A percentile compares a stretch with the other conserved stretches of the same genome.
Evolutionary conservation across 2,113 vertebrate species (phyloP).

Genomic region (Lipophrys pholis): DNA sequence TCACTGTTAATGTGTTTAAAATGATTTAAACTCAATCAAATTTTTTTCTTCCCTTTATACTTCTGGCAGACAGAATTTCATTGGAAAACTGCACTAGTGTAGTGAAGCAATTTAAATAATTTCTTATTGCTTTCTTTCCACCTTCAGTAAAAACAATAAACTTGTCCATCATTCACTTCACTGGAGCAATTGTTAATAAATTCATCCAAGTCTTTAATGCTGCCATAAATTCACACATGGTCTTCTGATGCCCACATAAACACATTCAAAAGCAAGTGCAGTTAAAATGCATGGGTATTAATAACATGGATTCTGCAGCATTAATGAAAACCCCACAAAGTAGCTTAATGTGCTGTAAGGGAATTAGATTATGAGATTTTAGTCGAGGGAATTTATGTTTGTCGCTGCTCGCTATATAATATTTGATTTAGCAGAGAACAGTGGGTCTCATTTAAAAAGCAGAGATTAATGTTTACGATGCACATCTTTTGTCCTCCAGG

Average conservation of each 20-base stretch:
- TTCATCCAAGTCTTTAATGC: background rate
- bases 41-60: constrained; percentile 13
- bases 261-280: constrained; percentile 6
- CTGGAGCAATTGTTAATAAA: background rate
- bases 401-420: constrained; percentile 27
- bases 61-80: background rate
- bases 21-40: constrained; percentile 25
- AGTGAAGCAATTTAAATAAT: background rate
- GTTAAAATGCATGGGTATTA: constrained; percentile 46
- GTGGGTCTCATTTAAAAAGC: constrained; percentile 38
- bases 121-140: background rate
- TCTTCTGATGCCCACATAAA: background rate
- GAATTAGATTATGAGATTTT: constrained; percentile 55
- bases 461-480: constrained; percentile 42
- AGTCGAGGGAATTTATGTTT: constrained; percentile 45
- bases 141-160: background rate
- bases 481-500: constrained; percentile 37
- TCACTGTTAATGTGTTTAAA: constrained; percentile 10
- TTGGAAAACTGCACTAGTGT: background rate
- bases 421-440: constrained; percentile 58
- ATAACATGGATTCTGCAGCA: background rate
- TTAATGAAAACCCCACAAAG: constrained; percentile 40
- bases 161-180: background rate
- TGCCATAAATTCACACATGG: background rate
- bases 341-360: constrained; percentile 28